Evolutionary conservation across 2,113 vertebrate genomes (phyloP).

Genomic region (Sinocyclocheilus grahami): DNA sequence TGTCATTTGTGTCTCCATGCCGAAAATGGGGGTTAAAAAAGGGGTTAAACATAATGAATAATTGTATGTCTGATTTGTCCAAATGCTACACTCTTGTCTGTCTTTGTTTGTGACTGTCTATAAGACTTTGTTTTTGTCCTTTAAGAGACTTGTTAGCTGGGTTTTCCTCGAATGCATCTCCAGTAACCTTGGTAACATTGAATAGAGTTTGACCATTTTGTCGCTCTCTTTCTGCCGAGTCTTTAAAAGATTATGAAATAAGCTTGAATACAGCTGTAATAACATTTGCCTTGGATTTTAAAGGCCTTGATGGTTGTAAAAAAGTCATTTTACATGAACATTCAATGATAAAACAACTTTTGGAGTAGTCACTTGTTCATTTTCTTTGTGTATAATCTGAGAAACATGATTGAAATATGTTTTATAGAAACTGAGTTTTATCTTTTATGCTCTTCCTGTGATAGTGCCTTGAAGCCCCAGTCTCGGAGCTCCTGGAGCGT

Average conservation of each 20-base stretch:
- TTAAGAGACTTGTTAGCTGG: slow-evolving; percentile 7
- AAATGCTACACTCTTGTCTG: too few relatives aligned
- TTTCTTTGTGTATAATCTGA: not conserved
- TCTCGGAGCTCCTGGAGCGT: not conserved
- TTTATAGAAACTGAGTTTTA: slow-evolving; percentile 28
- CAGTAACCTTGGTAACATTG: slow-evolving; percentile 50
- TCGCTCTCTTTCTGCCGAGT: slow-evolving; percentile 20
- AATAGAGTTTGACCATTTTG: slow-evolving; percentile 23
- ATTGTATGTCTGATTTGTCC: too few relatives aligned
- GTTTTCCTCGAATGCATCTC: slow-evolving; percentile 26
- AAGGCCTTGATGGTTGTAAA: not conserved
- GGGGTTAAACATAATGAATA: too few relatives aligned
- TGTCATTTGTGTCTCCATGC: too few relatives aligned
- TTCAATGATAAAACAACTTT: not conserved
- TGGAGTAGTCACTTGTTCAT: not conserved
- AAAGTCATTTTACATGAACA: not conserved
- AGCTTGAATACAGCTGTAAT: slow-evolving; percentile 21
- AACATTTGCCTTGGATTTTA: slow-evolving; percentile 33
- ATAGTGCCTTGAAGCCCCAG: not conserved
- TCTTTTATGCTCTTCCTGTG: not conserved
- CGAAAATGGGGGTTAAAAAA: too few relatives aligned
- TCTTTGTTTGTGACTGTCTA: too few relatives aligned
- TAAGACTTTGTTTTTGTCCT: slow-evolving; percentile 14
- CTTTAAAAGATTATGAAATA: slow-evolving; percentile 45
- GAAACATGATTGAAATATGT: slow-evolving; percentile 6